Conservation (phyloP, 2,888 invertebrate genomes). For the Acanthacorydalis orientalis region DNA sequence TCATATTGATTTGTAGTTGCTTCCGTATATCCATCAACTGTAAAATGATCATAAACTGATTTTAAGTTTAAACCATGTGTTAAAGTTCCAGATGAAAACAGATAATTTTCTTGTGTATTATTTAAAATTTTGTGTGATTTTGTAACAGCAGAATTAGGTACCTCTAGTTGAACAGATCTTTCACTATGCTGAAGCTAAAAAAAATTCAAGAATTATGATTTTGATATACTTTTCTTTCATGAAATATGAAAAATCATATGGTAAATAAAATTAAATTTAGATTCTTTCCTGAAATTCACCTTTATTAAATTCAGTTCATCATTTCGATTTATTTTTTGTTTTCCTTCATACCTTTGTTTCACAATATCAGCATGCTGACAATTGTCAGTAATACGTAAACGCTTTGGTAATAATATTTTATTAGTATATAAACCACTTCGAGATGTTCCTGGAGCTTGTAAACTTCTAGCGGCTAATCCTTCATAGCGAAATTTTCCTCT, state of each 20-base stretch:
- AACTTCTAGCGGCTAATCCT: constrained; percentile 18
- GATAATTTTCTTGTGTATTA: constrained; percentile 15
- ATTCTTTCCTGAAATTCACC: constrained; percentile 7
- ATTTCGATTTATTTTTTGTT: constrained; percentile 11
- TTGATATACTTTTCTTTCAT: neutral
- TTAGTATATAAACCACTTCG: constrained; percentile 9
- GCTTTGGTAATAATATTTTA: constrained; percentile 17
- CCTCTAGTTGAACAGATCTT: constrained; percentile 4
- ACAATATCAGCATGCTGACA: constrained; percentile 21
- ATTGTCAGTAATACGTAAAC: constrained; percentile 30
- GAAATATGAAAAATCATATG: neutral
- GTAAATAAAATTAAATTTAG: neutral
- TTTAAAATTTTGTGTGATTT: neutral
- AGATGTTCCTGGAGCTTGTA: constrained; percentile 7
- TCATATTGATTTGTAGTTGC: constrained; percentile 61
- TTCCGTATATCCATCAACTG: constrained; percentile 28
- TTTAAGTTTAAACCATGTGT: constrained; percentile 47
- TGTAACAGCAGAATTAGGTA: too few species aligned
- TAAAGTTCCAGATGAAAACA: constrained; percentile 43
- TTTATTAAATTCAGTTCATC: constrained; percentile 20
- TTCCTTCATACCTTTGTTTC: constrained; percentile 11
- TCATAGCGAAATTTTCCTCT: constrained; percentile 37
- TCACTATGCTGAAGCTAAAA: constrained; percentile 14
- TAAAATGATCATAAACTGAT: constrained; percentile 48
- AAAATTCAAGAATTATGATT: constrained; percentile 9